phyloP scores from a whole-genome alignment of 2,113 vertebrate genomes.

The Rhabdornis inornatus region DNA sequence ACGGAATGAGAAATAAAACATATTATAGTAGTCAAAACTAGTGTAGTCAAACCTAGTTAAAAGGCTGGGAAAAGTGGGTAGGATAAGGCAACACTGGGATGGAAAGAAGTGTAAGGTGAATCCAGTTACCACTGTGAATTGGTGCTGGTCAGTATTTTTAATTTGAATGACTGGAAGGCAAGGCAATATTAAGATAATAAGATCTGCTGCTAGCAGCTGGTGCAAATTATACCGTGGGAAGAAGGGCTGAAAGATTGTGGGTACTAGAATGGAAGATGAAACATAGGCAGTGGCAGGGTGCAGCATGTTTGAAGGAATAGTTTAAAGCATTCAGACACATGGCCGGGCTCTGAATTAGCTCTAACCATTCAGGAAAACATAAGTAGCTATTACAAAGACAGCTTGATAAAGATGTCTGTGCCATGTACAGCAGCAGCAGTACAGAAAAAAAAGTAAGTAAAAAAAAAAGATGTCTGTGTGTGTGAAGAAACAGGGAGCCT shows the following conservation, averaged over 20 bases:
- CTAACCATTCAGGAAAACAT: slow-evolving; percentile 24
- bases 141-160: background rate
- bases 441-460: background rate
- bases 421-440: background rate
- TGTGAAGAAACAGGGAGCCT: background rate
- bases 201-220: background rate
- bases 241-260: background rate
- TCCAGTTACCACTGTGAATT: background rate
- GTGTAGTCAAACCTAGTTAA: background rate
- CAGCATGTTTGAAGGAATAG: slow-evolving; percentile 2
- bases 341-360: slow-evolving; percentile 45
- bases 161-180: background rate
- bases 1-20: background rate
- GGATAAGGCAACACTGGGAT: background rate
- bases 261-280: background rate
- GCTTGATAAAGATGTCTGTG: slow-evolving; percentile 37
- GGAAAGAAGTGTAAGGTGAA: background rate
- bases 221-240: background rate
- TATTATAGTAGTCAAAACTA: no score
- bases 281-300: background rate
- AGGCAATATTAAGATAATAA: background rate
- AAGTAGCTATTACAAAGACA: slow-evolving; percentile 34
- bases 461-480: background rate
- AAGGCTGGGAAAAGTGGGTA: background rate
- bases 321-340: slow-evolving; percentile 26